These are phyloP conservation scores for Pachyrhynchus sulphureomaculatus DNA, from an alignment of 1,140 invertebrate genomes.

Conservation along the genomic window DNA sequence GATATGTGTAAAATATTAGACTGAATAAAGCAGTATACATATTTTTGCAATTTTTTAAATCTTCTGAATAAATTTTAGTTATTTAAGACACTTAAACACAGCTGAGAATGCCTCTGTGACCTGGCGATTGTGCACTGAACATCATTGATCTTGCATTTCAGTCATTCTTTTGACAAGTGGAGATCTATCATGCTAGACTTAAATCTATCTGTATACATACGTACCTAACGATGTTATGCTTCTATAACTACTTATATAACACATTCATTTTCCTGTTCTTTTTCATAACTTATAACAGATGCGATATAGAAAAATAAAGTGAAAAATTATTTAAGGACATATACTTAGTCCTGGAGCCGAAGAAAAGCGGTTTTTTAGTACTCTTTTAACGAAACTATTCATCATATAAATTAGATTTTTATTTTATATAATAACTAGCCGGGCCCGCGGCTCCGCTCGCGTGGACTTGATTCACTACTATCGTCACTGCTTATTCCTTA, in stretches of 20 bases:
- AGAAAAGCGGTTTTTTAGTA: too few relatives aligned
- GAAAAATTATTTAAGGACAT: too few relatives aligned
- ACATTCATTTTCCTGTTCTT: not conserved
- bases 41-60: not conserved
- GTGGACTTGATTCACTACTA: too few relatives aligned
- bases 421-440: too few relatives aligned
- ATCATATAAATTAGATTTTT: too few relatives aligned
- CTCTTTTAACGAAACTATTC: too few relatives aligned
- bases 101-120: slow-evolving; percentile 26
- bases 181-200: not conserved
- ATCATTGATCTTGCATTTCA: slow-evolving; percentile 3
- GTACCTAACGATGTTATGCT: slow-evolving; percentile 1
- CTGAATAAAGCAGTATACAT: not conserved
- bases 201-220: not conserved
- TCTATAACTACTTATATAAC: not conserved
- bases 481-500: too few relatives aligned
- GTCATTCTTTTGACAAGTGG: not conserved
- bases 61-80: not conserved
- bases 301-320: too few relatives aligned
- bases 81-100: slow-evolving; percentile 17
- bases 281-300: not conserved
- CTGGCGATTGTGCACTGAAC: slow-evolving; percentile 20
- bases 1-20: too few relatives aligned
- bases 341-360: too few relatives aligned
- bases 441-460: too few relatives aligned